Percentiles rank a stretch among this genome's conserved stretches.
Conservation (phyloP, 2,797 vertebrate species). For the Enteromius argenteus region DNA sequence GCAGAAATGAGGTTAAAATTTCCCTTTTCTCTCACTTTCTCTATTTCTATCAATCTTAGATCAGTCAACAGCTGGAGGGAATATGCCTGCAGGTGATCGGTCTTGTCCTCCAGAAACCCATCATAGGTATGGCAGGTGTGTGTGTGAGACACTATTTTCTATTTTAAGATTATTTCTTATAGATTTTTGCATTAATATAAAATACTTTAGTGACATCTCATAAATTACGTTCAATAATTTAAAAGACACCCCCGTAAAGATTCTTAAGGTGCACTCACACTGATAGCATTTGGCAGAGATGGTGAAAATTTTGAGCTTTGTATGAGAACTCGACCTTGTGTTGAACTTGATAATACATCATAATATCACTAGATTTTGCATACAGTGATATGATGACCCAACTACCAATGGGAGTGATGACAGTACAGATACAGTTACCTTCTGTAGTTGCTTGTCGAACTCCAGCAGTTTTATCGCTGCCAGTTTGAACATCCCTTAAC, state of each 20-base stretch:
- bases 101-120: constrained; percentile 94
- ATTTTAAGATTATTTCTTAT: constrained; percentile 1
- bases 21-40: not conserved
- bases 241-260: not conserved
- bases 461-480: not conserved
- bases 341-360: not conserved
- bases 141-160: constrained; percentile 36
- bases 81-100: constrained; percentile 97
- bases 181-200: not conserved
- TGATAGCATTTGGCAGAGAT: not conserved
- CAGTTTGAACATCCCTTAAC: not conserved
- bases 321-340: not conserved
- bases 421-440: not conserved
- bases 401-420: not conserved
- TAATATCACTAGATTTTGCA: not conserved
- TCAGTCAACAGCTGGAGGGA: constrained; percentile 94
- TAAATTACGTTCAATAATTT: not conserved
- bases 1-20: not conserved
- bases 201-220: not conserved
- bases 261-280: not conserved
- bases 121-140: constrained; percentile 93
- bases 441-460: not conserved
- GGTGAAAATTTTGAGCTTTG: not conserved
- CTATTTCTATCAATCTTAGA: constrained; percentile 75
- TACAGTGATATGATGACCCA: not conserved